Percentiles rank a stretch among this genome's conserved stretches.
phyloP scores from a whole-genome alignment of 2,113 vertebrate species.

The Vulpes ferrilata region DNA sequence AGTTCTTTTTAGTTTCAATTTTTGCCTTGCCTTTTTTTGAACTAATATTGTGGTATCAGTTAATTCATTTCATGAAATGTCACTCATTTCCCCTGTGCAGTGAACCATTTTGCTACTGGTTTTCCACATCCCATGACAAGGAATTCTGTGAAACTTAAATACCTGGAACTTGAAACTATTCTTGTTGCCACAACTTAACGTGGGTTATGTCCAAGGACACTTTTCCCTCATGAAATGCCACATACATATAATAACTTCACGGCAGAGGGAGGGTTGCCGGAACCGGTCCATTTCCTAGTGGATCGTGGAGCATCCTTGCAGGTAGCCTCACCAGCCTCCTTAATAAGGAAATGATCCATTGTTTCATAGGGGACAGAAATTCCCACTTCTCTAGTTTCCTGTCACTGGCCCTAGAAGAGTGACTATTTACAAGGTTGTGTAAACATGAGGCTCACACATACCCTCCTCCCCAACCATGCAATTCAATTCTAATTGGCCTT shows the following conservation, averaged over 20 bases:
- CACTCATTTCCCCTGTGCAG: slow-evolving; percentile 88
- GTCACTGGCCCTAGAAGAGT: slow-evolving; percentile 30
- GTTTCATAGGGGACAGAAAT: slow-evolving; percentile 23
- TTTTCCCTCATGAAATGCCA: slow-evolving; percentile 6
- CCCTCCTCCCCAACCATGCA: not conserved
- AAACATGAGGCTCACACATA: not conserved
- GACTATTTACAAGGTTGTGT: slow-evolving; percentile 28
- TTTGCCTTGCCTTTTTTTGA: slow-evolving; percentile 78
- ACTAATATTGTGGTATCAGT: slow-evolving; percentile 89
- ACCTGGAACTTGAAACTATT: slow-evolving; percentile 60
- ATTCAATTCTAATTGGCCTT: slow-evolving; percentile 61
- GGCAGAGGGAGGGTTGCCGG: not conserved
- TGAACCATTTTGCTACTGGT: slow-evolving; percentile 96
- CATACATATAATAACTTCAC: slow-evolving; percentile 14
- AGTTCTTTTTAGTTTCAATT: slow-evolving; percentile 77
- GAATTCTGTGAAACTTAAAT: slow-evolving; percentile 50
- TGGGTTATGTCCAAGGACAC: slow-evolving; percentile 17
- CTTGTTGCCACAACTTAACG: slow-evolving; percentile 41
- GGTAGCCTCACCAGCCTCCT: not conserved
- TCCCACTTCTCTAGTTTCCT: not conserved
- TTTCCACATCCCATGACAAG: slow-evolving; percentile 60
- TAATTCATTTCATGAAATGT: slow-evolving; percentile 88
- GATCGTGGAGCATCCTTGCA: slow-evolving; percentile 26
- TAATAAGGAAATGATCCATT: slow-evolving; percentile 13
- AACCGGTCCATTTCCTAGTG: slow-evolving; percentile 59